Conservation (phyloP, 2,888 invertebrate genomes). For the Branchellion lobata region DNA sequence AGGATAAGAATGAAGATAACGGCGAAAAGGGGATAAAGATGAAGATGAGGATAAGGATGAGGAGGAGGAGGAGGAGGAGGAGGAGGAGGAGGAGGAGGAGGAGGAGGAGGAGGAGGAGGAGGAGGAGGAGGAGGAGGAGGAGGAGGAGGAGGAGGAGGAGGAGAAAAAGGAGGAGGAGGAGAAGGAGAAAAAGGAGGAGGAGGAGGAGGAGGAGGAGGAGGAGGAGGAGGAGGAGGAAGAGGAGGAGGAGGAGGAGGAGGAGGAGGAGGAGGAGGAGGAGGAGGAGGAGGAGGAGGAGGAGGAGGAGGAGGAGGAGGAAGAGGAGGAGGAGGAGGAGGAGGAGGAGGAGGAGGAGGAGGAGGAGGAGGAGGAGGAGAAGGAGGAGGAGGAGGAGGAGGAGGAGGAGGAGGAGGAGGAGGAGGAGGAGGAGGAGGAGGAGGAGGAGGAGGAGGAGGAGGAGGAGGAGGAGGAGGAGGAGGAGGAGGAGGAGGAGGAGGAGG, state of each 20-base stretch:
- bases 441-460: not conserved
- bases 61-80: no score
- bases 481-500: not conserved
- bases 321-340: not conserved
- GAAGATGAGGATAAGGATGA: no score
- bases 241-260: not conserved
- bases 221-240: not conserved
- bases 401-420: slow-evolving; percentile 2
- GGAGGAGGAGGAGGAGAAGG: no score
- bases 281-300: slow-evolving; percentile 1
- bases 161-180: slow-evolving; percentile 3
- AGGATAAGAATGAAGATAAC: no score
- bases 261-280: not conserved
- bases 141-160: not conserved
- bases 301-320: not conserved
- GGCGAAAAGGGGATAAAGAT: no score
- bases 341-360: not conserved
- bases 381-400: not conserved
- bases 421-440: not conserved
- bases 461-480: not conserved
- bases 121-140: not conserved
- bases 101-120: not conserved
- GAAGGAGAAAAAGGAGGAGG: not conserved
- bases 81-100: not conserved
- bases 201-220: slow-evolving; percentile 2